phyloP scores from a whole-genome alignment of 2,888 invertebrate genomes.

The Acanthoscelides obtectus region DNA sequence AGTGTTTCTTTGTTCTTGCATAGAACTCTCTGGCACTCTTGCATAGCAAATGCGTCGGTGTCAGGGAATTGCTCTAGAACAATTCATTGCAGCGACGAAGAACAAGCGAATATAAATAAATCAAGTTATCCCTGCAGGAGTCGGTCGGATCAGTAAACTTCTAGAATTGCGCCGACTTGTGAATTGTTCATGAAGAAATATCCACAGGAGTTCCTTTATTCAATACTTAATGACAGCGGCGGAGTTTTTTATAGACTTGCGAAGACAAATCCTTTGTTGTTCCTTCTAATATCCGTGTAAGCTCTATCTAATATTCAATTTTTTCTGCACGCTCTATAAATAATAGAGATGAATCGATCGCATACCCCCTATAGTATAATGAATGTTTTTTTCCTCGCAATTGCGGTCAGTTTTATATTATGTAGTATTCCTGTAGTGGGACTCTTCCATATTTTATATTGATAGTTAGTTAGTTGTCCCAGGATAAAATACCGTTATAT shows the following conservation, averaged over 20 bases:
- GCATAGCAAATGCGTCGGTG: not conserved
- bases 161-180: not conserved
- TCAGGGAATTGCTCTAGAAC: not conserved
- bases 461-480: too few species aligned
- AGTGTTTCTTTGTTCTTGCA: not conserved
- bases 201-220: not conserved
- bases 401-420: not conserved
- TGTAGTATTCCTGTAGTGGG: not conserved
- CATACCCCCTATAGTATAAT: not conserved
- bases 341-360: not conserved
- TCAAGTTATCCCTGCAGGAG: not conserved
- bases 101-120: not conserved
- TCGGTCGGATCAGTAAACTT: not conserved
- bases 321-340: not conserved
- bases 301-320: not conserved
- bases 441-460: not conserved
- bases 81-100: not conserved
- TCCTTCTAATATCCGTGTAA: not conserved
- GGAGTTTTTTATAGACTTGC: not conserved
- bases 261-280: not conserved
- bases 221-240: not conserved
- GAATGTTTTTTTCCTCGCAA: not conserved
- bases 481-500: too few species aligned
- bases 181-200: not conserved
- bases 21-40: not conserved